These are phyloP conservation scores for Plotosus lineatus DNA, from an alignment of 2,113 vertebrate genomes.

Conservation along the genomic window DNA sequence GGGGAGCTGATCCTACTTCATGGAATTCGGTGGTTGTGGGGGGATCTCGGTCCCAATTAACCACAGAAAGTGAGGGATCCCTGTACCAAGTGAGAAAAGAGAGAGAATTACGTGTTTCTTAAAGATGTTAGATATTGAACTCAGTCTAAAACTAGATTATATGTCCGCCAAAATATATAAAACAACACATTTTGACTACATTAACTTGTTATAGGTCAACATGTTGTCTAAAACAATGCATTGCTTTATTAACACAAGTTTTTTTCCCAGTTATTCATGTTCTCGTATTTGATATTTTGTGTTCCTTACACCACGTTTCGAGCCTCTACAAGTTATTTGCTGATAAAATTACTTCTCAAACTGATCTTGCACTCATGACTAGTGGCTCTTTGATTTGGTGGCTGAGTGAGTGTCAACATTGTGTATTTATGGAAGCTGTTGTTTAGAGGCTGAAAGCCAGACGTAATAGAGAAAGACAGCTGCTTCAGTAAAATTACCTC, in stretches of 20 bases:
- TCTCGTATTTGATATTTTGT: background rate
- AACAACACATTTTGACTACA: background rate
- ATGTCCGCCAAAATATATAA: background rate
- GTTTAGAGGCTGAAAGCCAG: slow-evolving; percentile 63
- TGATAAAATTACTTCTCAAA: background rate
- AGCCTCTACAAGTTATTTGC: background rate
- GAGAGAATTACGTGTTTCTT: slow-evolving; percentile 29
- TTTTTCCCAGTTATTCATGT: background rate
- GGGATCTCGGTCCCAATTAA: too few species aligned
- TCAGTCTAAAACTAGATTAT: background rate
- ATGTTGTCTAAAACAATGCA: background rate
- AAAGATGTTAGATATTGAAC: background rate
- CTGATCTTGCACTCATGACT: background rate
- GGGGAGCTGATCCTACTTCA: too few species aligned
- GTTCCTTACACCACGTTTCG: background rate
- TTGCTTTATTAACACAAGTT: background rate
- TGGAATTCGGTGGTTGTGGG: too few species aligned
- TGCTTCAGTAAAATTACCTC: slow-evolving; percentile 54
- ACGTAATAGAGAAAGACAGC: slow-evolving; percentile 52
- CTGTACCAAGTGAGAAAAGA: background rate
- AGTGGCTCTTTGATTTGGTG: background rate
- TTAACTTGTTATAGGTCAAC: background rate
- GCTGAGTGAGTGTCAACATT: slow-evolving; percentile 62
- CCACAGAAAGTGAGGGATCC: too few species aligned
- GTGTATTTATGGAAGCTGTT: slow-evolving; percentile 72